These are phyloP conservation scores for Torymus aiolomorphi DNA, from an alignment of 2,888 invertebrate genomes.

Conservation along the genomic window DNA sequence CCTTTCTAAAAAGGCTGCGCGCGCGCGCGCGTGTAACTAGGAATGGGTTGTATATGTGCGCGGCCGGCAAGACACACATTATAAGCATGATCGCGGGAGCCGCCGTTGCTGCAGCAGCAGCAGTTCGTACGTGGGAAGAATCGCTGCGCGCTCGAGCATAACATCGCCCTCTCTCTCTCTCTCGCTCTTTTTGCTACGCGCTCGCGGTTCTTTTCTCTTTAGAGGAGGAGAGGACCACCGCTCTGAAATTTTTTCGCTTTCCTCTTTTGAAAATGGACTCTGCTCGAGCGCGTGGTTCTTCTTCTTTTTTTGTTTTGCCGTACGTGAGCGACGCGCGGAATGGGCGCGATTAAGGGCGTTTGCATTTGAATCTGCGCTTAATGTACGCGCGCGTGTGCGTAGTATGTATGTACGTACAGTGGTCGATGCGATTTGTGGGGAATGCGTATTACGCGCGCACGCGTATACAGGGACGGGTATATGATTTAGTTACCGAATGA, in stretches of 20 bases:
- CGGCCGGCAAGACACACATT: slow-evolving; percentile 42
- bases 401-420: background rate
- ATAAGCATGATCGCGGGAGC: slow-evolving; percentile 35
- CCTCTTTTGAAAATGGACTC: background rate
- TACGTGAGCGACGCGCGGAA: background rate
- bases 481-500: slow-evolving; percentile 14
- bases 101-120: slow-evolving; percentile 30
- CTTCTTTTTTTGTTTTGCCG: slow-evolving; percentile 10
- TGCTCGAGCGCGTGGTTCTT: background rate
- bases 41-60: slow-evolving; percentile 47
- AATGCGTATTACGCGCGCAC: too few species aligned
- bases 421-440: background rate
- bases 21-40: slow-evolving; percentile 41
- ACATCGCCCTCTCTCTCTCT: slow-evolving; percentile 36
- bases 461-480: background rate
- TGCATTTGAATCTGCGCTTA: background rate
- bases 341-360: background rate
- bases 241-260: background rate
- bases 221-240: background rate
- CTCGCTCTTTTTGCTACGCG: slow-evolving; percentile 10
- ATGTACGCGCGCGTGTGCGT: background rate
- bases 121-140: slow-evolving; percentile 56
- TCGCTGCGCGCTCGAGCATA: slow-evolving; percentile 55
- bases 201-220: slow-evolving; percentile 25
- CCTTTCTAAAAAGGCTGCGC: slow-evolving; percentile 52